phyloP scores from a whole-genome alignment of 2,113 vertebrate species.

The Micronycteris hirsuta region DNA sequence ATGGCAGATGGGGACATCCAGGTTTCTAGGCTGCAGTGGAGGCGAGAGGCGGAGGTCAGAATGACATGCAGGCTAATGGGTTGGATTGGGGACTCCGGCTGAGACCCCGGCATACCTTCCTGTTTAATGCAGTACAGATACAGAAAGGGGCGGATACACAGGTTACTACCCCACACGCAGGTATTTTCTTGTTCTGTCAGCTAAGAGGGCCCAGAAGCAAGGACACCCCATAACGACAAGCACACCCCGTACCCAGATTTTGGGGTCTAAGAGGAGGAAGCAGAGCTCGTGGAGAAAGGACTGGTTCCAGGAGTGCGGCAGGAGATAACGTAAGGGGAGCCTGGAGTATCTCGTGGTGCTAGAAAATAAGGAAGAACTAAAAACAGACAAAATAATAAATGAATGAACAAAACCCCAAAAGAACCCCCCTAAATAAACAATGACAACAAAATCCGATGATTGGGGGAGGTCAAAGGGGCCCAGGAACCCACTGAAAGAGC shows the following conservation, averaged over 20 bases:
- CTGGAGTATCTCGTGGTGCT: too few species aligned
- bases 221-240: neutral
- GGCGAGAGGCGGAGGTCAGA: neutral
- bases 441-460: neutral
- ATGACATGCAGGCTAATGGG: neutral
- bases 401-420: neutral
- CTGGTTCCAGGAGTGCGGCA: neutral
- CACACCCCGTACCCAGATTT: neutral
- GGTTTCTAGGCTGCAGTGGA: neutral
- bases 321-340: neutral
- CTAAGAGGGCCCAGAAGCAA: neutral
- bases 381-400: neutral
- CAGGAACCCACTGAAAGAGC: neutral
- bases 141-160: neutral
- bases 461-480: neutral
- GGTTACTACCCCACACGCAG: neutral
- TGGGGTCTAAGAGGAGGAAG: neutral
- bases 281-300: neutral
- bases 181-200: neutral
- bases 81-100: neutral
- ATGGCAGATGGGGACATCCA: neutral
- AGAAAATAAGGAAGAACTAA: neutral
- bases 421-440: neutral
- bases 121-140: neutral
- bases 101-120: neutral